Evolutionary conservation across 2,888 invertebrate genomes (phyloP), one percentile per base, ranked within the genome.

Genomic region (Arrhopalites spinosus): DNA sequence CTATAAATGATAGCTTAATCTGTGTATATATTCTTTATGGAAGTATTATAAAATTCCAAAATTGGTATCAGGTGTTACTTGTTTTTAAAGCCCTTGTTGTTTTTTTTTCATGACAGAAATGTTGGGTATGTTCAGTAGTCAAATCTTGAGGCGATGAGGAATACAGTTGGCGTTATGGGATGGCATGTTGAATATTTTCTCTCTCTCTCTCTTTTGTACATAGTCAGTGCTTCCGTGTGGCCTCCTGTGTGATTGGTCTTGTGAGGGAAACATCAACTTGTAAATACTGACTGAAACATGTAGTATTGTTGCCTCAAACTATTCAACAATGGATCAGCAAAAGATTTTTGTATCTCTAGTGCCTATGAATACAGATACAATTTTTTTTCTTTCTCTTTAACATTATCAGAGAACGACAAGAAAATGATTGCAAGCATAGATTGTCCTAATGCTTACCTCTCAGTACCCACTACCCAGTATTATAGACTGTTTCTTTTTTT

Each of bases 211-310:
- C 20, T 69, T 43, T 23, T 23, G 2, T 27, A 70, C 43, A 53
- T 45, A 45, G 45, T 53, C 23, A 36, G 70, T 63, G 76, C 76
- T 76, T 76, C 76, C 76, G 76, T 76, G 76, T 76, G 76, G 76
- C 64, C 76, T 29, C 50, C 56, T 72, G 76, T 56, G 72, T 72
- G 76, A 70, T 75, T 75, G 75, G 75, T 70, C 75, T 70, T 76
- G 59, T 59, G 5, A 72, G 61, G 29, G 2, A 20, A 43, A 25
- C 61, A 59, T 61, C 30, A 27, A 63, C 27, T 36, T 56, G 43
- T 59, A 72, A 72, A 43, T 70, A 53, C 27, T 70, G 29, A 50
- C 36, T 36, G 25, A 25, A 13, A 27, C 53, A 25, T 29, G 29
- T 53, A 27, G 8, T 27, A 11, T 5, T 17, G 23, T 1, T 17